Percentiles rank a stretch among this genome's conserved stretches.
Evolutionary conservation across 2,888 invertebrate species (phyloP).

Genomic region (Chorisops tibialis): DNA sequence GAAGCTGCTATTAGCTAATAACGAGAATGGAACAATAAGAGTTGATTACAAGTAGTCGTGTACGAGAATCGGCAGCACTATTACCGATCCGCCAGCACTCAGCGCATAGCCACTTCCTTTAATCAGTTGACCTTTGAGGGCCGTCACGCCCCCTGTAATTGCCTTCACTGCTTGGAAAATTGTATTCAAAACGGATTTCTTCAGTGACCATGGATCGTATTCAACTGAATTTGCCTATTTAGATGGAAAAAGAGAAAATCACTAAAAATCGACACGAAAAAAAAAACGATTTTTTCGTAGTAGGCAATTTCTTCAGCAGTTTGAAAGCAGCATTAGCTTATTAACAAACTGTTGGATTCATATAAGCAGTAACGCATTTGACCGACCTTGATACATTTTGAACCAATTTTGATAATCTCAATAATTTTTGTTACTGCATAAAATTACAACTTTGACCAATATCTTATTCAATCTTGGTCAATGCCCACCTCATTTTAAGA

Average conservation of each 20-base stretch:
- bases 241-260: neutral
- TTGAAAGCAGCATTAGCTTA: neutral
- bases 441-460: too few relatives aligned
- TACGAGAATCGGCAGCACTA: neutral
- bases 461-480: too few relatives aligned
- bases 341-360: neutral
- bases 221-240: conserved; percentile 47
- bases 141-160: conserved; percentile 81
- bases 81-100: conserved; percentile 59
- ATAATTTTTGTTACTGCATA: too few relatives aligned
- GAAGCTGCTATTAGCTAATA: conserved; percentile 65
- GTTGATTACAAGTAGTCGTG: too few relatives aligned
- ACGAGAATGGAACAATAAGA: neutral
- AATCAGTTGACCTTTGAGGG: conserved; percentile 81
- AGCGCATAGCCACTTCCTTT: conserved; percentile 75
- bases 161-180: conserved; percentile 85
- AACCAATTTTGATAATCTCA: too few relatives aligned
- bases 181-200: conserved; percentile 77
- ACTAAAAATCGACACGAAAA: neutral
- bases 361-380: too few relatives aligned
- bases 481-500: neutral
- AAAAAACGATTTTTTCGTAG: neutral
- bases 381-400: conserved; percentile 5
- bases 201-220: conserved; percentile 71
- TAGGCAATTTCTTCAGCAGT: neutral